Conservation (phyloP, 2,888 invertebrate species). For the Theristus sp. region DNA sequence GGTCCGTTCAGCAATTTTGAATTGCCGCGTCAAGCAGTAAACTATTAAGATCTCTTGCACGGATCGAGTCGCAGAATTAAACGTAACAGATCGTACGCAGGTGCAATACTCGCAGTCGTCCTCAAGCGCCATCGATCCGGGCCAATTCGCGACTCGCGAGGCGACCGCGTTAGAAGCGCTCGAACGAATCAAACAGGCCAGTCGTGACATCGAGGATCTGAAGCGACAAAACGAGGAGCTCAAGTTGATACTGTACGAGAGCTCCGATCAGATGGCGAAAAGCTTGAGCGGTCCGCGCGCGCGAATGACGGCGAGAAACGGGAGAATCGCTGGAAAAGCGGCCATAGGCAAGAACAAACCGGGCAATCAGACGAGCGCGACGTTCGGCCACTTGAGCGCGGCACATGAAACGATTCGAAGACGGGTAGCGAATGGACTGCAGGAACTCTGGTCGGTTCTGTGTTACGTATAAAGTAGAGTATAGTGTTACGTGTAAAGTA, state of each 20-base stretch:
- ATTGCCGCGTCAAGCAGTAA: too few species aligned
- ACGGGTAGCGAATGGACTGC: background rate
- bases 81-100: too few species aligned
- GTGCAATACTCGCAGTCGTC: background rate
- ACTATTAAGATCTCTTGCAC: too few species aligned
- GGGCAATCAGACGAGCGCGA: too few species aligned
- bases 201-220: background rate
- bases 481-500: too few species aligned
- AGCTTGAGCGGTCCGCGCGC: background rate
- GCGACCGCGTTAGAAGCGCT: background rate
- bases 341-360: too few species aligned
- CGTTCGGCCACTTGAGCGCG: background rate
- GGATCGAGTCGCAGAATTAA: too few species aligned
- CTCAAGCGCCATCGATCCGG: background rate
- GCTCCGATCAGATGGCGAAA: background rate
- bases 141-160: background rate
- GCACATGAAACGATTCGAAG: background rate
- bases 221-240: background rate
- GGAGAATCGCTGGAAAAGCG: too few species aligned
- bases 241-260: background rate
- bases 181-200: background rate
- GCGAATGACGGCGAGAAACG: too few species aligned
- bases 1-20: too few species aligned
- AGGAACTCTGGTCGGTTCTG: background rate
- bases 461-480: too few species aligned